Conservation (phyloP, 2,797 vertebrate genomes). For the Phrynocephalus forsythii region DNA sequence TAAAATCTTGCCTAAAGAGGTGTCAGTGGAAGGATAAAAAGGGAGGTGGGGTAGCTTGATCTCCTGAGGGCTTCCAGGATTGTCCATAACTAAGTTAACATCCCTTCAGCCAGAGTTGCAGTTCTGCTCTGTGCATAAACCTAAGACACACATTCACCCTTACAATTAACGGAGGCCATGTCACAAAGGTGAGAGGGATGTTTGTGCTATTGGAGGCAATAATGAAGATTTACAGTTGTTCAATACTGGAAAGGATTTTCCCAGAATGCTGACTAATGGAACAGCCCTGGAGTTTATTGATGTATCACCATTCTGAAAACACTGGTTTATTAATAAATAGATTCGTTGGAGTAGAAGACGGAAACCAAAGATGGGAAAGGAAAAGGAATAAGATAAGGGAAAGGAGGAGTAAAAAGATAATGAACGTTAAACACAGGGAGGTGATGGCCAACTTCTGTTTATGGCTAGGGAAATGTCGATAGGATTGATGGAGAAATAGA, state of each 20-base stretch:
- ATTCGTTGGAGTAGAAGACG: constrained; percentile 46
- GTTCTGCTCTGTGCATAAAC: not conserved
- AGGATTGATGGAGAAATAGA: constrained; percentile 63
- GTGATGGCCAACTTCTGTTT: constrained; percentile 2
- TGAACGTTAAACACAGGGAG: constrained; percentile 18
- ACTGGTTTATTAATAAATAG: constrained; percentile 79
- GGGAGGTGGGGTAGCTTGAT: no score
- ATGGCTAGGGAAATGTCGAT: constrained; percentile 61
- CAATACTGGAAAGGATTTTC: constrained; percentile 80
- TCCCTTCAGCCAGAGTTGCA: constrained; percentile 8
- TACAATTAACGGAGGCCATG: constrained; percentile 66
- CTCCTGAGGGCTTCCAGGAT: constrained; percentile 6
- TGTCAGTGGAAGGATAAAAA: no score
- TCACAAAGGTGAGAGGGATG: constrained; percentile 54
- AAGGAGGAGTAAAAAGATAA: not conserved
- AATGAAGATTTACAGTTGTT: constrained; percentile 83
- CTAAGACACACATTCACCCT: constrained; percentile 42
- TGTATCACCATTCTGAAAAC: constrained; percentile 72
- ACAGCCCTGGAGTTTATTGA: constrained; percentile 76
- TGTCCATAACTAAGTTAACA: constrained; percentile 52
- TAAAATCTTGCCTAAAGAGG: no score
- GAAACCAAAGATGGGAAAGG: constrained; percentile 11
- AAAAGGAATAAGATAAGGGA: constrained; percentile 17
- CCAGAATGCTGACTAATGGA: constrained; percentile 83
- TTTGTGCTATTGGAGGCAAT: constrained; percentile 82